These are phyloP conservation scores for Uropsilus gracilis DNA, from an alignment of 2,113 vertebrate genomes.

Conservation along the genomic window DNA sequence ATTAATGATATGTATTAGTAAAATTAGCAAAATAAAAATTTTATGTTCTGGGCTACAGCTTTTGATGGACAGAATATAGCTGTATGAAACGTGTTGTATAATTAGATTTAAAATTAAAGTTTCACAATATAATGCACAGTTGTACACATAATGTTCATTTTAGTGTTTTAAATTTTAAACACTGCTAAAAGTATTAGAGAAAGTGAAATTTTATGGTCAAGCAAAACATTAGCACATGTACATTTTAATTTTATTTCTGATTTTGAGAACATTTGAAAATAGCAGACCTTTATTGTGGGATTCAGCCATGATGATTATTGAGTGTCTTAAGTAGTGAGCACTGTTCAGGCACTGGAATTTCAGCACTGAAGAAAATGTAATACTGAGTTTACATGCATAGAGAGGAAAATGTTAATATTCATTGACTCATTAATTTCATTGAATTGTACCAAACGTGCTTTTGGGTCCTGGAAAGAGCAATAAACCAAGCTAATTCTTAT, in stretches of 20 bases:
- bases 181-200: background rate
- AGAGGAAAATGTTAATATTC: background rate
- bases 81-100: background rate
- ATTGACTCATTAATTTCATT: background rate
- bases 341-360: background rate
- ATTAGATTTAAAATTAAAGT: background rate
- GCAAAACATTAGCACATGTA: background rate
- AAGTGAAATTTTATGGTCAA: conserved; percentile 13
- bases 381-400: background rate
- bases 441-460: background rate
- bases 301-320: background rate
- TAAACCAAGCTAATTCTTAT: background rate
- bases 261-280: conserved; percentile 40
- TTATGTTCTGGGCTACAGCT: background rate
- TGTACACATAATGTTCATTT: background rate
- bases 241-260: conserved; percentile 3
- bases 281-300: background rate
- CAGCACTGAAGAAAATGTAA: background rate
- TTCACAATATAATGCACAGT: background rate
- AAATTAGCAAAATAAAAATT: conserved; percentile 1
- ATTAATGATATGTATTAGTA: background rate
- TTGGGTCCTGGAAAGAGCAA: background rate
- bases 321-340: background rate
- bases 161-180: background rate
- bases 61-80: background rate